Evolutionary conservation across 2,888 invertebrate genomes (phyloP), one percentile per base, ranked within the genome.

Genomic region (Hirtodrosophila confusa): DNA sequence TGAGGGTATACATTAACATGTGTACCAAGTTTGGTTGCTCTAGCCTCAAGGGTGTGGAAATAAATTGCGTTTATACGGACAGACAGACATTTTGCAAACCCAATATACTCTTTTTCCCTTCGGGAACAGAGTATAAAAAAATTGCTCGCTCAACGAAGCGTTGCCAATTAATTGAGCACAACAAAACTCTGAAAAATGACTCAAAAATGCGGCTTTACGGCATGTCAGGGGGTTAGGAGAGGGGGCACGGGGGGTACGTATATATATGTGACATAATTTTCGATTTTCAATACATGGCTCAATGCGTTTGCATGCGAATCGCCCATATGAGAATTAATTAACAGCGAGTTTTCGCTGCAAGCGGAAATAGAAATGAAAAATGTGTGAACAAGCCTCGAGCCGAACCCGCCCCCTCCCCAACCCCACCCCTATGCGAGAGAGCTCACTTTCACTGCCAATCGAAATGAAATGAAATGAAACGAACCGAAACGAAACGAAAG

Each of bases 231-330:
- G 6, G 27, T n/a, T n/a, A n/a, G n/a, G n/a, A n/a, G n/a, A 27
- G 6, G 27, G 27, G 27, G 27, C 27, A 27, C 0, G 27, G 4
- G 27, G 4, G 27, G n/a, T n/a, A n/a, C n/a, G n/a, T n/a, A n/a
- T n/a, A n/a, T n/a, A n/a, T 45, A 66, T 69, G 76, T 73, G 83
- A 88, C 88, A 88, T 86, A 84, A 75, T 83, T 80, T 74, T 47
- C 29, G 35, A 31, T 1, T 8, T 31, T 0, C 5, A 39, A 43
- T 66, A 33, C 58, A 65, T 63, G 80, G 58, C 49, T 65, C 58
- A 70, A 45, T 86, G 86, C 58, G 43, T 66, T 65, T 56, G 53
- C 75, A 50, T 66, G 70, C 64, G 51, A 60, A 65, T 65, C 39
- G 36, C 50, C 50, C 55, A 57, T 57, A 43, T 36, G 55, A 44